phyloP scores from a whole-genome alignment of 2,113 vertebrate species.

The Actinemys pallida region DNA sequence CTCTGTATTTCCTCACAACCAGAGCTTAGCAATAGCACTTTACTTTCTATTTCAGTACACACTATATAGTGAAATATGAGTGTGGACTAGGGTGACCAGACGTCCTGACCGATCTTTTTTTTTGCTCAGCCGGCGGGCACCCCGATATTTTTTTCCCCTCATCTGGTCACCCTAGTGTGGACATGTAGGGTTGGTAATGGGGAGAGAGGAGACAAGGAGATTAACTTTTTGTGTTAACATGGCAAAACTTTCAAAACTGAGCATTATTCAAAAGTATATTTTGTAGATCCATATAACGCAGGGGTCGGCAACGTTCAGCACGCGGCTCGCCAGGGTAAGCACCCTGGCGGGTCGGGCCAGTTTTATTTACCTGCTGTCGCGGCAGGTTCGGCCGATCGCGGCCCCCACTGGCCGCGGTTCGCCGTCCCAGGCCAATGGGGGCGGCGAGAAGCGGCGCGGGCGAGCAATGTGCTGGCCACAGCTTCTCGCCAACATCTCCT shows the following conservation, averaged over 20 bases:
- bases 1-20: background rate
- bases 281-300: background rate
- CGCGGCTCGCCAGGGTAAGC: too few species aligned
- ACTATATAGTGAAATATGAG: background rate
- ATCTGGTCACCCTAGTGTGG: background rate
- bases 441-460: too few species aligned
- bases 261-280: background rate
- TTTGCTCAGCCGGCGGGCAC: too few species aligned
- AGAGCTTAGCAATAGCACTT: background rate
- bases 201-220: background rate
- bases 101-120: too few species aligned
- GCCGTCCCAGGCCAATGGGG: too few species aligned
- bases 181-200: accelerated
- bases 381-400: too few species aligned
- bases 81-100: background rate
- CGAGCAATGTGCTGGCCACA: too few species aligned
- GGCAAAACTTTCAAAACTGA: background rate
- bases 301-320: too few species aligned
- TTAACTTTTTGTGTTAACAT: background rate
- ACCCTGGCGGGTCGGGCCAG: too few species aligned
- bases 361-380: too few species aligned
- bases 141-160: too few species aligned
- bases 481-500: background rate
- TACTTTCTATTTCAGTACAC: background rate
- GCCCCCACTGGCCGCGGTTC: too few species aligned